Percentiles rank a stretch among this genome's conserved stretches.
phyloP scores from a whole-genome alignment of 2,113 vertebrate genomes.

The Tyto alba region DNA sequence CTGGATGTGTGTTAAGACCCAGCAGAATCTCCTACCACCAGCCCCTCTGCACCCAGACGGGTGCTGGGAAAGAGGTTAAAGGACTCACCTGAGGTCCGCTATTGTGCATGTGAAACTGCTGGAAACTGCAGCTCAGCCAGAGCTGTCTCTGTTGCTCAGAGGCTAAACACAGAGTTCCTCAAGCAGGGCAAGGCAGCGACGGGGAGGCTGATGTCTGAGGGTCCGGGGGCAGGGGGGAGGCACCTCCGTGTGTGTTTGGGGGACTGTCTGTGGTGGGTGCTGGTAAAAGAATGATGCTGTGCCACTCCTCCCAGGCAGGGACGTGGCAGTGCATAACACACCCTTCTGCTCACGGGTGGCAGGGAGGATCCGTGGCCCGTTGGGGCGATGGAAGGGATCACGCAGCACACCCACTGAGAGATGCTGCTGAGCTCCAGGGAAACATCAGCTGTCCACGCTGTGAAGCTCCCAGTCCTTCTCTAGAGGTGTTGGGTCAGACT shows the following conservation, averaged over 20 bases:
- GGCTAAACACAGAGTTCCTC: not conserved
- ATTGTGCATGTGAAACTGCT: not conserved
- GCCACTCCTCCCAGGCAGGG: accelerated
- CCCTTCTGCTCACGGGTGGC: not conserved
- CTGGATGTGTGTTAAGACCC: not conserved
- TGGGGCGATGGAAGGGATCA: accelerated
- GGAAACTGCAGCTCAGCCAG: not conserved
- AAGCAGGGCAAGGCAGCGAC: not conserved
- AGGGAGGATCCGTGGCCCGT: not conserved
- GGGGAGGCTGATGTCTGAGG: not conserved
- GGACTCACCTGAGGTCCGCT: accelerated
- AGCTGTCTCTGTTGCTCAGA: not conserved
- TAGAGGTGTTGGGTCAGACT: not conserved
- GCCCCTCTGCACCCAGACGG: accelerated
- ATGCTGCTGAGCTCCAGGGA: not conserved
- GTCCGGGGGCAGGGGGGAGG: not conserved
- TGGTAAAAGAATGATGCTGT: not conserved
- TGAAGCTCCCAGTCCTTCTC: not conserved
- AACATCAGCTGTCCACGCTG: accelerated
- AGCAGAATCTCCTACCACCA: not conserved
- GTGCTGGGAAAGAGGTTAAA: not conserved
- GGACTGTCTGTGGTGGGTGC: accelerated
- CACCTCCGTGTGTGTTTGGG: not conserved
- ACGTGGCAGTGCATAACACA: accelerated
- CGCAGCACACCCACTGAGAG: not conserved